These are phyloP conservation scores for Forbesichthys agassizii DNA, from an alignment of 2,113 vertebrate species.

Conservation along the genomic window DNA sequence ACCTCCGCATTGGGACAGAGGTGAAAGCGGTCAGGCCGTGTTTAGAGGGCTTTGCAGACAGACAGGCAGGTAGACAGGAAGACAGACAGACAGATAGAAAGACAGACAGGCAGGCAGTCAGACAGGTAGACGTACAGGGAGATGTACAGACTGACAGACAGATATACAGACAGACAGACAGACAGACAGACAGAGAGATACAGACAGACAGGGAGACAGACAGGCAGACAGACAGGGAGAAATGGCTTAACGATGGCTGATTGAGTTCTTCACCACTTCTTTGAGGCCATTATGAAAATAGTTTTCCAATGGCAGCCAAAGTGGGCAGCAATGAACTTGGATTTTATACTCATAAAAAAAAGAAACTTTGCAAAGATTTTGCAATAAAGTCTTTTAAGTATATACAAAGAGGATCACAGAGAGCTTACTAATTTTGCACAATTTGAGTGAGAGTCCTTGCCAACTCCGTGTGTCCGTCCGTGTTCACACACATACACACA, in stretches of 20 bases:
- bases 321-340: too few relatives aligned
- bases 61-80: conserved; percentile 23
- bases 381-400: too few relatives aligned
- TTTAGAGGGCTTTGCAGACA: conserved; percentile 66
- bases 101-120: conserved; percentile 36
- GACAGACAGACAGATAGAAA: conserved; percentile 33
- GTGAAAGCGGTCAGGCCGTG: conserved; percentile 63
- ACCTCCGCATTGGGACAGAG: conserved; percentile 56
- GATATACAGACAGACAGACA: conserved; percentile 34
- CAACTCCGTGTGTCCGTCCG: background rate
- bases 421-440: too few relatives aligned
- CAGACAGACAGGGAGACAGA: conserved; percentile 35
- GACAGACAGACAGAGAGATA: conserved; percentile 34
- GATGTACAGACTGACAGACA: background rate
- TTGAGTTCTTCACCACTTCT: too few relatives aligned
- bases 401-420: too few relatives aligned
- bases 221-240: conserved; percentile 13
- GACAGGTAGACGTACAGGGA: background rate
- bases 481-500: background rate
- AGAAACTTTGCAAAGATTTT: too few relatives aligned
- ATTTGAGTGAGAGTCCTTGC: background rate
- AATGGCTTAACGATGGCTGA: too few relatives aligned
- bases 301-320: too few relatives aligned
- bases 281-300: too few relatives aligned
- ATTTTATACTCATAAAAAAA: too few relatives aligned